Conservation (phyloP, 2,113 vertebrate genomes). For the Ageneiosus marmoratus region DNA sequence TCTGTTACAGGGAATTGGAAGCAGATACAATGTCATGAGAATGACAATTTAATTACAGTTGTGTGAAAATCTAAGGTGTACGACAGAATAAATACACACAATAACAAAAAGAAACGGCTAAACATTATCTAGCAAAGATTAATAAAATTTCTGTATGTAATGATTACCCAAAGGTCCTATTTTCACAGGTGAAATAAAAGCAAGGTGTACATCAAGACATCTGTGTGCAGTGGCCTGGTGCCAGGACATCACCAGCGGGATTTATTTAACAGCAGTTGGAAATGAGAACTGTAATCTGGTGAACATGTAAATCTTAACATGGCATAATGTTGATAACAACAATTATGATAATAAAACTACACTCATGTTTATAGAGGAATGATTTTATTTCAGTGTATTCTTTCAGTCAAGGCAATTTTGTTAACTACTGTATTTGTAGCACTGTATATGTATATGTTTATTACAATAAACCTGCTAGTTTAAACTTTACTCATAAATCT, state of each 20-base stretch:
- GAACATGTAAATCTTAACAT: not conserved
- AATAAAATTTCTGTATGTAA: not conserved
- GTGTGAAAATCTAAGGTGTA: conserved; percentile 7
- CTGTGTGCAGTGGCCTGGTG: not conserved
- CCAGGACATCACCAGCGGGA: not conserved
- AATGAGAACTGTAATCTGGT: not conserved
- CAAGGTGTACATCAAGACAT: not conserved
- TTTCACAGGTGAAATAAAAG: not conserved
- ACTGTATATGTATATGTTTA: too few relatives aligned
- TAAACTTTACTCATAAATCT: too few relatives aligned
- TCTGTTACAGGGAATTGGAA: conserved; percentile 38
- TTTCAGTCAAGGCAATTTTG: too few relatives aligned
- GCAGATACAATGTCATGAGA: conserved; percentile 38
- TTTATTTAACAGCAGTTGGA: not conserved
- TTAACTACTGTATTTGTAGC: too few relatives aligned
- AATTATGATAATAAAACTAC: not conserved
- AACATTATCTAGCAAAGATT: not conserved
- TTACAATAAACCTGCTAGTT: too few relatives aligned
- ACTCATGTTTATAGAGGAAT: not conserved
- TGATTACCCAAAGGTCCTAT: not conserved
- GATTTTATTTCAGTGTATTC: too few relatives aligned
- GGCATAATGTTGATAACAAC: not conserved
- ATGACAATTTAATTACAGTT: conserved; percentile 28
- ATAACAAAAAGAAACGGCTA: not conserved
- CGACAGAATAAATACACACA: not conserved